phyloP scores from a whole-genome alignment of 2,113 vertebrate genomes.

The Ibidorhyncha struthersii region DNA sequence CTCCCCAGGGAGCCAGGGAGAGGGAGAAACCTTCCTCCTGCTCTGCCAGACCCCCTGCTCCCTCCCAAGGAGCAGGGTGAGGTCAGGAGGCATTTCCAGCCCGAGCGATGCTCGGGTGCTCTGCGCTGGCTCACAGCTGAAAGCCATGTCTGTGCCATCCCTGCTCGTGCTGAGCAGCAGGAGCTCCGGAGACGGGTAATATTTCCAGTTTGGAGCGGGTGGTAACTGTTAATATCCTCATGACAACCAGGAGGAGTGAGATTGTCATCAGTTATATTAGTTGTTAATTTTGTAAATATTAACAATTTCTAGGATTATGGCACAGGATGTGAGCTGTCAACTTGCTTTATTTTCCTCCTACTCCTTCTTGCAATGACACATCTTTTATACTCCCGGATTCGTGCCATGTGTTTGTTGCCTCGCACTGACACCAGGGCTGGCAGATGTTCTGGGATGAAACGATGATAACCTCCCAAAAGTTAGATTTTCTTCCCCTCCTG shows the following conservation, averaged over 20 bases:
- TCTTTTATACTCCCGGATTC: neutral
- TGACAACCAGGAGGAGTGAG: conserved; percentile 61
- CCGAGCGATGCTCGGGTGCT: neutral
- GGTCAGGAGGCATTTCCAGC: neutral
- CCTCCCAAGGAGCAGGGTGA: neutral
- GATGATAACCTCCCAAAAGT: neutral
- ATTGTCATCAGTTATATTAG: conserved; percentile 49
- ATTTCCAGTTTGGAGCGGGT: conserved; percentile 45
- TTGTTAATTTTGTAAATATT: conserved; percentile 72
- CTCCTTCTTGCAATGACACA: conserved; percentile 40
- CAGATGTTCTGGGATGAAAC: conserved; percentile 34
- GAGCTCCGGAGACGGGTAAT: neutral
- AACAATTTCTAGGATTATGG: conserved; percentile 62
- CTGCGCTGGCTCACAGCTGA: neutral
- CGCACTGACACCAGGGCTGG: neutral
- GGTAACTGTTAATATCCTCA: conserved; percentile 60
- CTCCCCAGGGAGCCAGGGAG: neutral
- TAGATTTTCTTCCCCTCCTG: neutral
- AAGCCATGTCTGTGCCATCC: neutral
- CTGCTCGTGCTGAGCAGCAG: neutral
- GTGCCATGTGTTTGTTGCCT: conserved; percentile 8
- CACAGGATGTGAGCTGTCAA: conserved; percentile 67
- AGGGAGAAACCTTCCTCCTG: neutral
- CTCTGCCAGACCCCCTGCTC: neutral
- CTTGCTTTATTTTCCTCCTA: conserved; percentile 48